Evolutionary conservation across 2,888 invertebrate species (phyloP), one percentile per base, ranked within the genome.

Genomic region (Schrankia costaestrigalis): DNA sequence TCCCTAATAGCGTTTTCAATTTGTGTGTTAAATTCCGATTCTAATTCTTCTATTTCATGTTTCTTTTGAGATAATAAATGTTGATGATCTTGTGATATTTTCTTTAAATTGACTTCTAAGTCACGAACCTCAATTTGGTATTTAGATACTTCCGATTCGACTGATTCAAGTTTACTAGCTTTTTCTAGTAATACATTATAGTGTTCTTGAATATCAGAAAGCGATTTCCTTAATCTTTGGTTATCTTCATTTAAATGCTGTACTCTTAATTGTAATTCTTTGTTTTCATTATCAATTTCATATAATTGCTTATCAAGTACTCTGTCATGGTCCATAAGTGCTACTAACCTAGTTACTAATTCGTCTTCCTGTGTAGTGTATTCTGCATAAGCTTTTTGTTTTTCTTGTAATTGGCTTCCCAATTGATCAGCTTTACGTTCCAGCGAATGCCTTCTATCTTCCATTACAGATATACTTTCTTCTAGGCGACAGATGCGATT

Each of bases 401-500:
- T 90, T 61, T 88, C 87, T 66, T 78, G 89, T 26, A 94, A 71
- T 45, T 92, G 89, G 11, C 78, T 88, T 42, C 90, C 91, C 39
- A 94, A 78, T 35, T 90, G 78, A 54, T 91, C 90, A 1, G 91
- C 90, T 56, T 90, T 90, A 2, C 90, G 83, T 72, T 92, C 91
- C 34, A 92, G 75, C 5, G 89, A 89, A 37, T 89, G 77, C 26
- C 92, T 87, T 24, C 90, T 84, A 51, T 91, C 90, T 62, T 92
- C 91, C 71, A 92, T 89, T 1, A 74, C 65, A 4, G 89, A 89
- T 22, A 93, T 76, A 44, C 90, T 90, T 63, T 94, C 93, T 63
- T 94, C 92, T 19, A 94, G 86, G 18, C 90, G 90, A 17, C 88
- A 83, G 21, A 92, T 90, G 55, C 92, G 91, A 4, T 89, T 90